Evolutionary conservation across 2,888 invertebrate genomes (phyloP).

Genomic region (Melitaea athalia): DNA sequence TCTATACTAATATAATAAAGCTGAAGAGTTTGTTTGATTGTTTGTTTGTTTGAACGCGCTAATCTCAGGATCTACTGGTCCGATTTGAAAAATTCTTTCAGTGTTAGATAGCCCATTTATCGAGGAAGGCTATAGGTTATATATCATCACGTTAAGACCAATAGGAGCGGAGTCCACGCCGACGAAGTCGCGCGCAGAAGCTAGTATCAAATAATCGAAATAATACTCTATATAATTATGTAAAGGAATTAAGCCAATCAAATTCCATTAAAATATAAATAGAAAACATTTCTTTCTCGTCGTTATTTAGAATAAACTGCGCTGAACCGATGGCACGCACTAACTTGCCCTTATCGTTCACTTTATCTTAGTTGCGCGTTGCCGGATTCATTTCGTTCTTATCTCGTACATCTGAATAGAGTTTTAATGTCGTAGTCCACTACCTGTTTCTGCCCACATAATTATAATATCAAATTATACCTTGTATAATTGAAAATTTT

Average conservation of each 20-base stretch:
- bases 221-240: not conserved
- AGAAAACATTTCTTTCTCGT: slow-evolving; percentile 16
- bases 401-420: slow-evolving; percentile 15
- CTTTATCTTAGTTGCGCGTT: slow-evolving; percentile 44
- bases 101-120: too few relatives aligned
- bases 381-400: slow-evolving; percentile 26
- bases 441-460: not conserved
- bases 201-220: not conserved
- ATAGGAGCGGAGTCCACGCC: too few relatives aligned
- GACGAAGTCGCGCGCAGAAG: too few relatives aligned
- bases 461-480: not conserved
- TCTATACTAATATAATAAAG: too few relatives aligned
- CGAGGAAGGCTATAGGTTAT: too few relatives aligned
- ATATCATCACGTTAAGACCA: too few relatives aligned
- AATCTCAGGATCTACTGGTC: too few relatives aligned
- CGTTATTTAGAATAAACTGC: slow-evolving; percentile 34
- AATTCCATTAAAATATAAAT: slow-evolving; percentile 8
- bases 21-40: too few relatives aligned
- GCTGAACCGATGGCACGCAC: slow-evolving; percentile 39
- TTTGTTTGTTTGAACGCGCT: too few relatives aligned
- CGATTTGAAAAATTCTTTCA: too few relatives aligned
- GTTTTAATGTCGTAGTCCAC: not conserved
- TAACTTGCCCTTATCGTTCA: slow-evolving; percentile 43
- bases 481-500: not conserved
- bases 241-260: not conserved